phyloP scores from a whole-genome alignment of 1,140 invertebrate genomes.

The Calliopsis andreniformis region DNA sequence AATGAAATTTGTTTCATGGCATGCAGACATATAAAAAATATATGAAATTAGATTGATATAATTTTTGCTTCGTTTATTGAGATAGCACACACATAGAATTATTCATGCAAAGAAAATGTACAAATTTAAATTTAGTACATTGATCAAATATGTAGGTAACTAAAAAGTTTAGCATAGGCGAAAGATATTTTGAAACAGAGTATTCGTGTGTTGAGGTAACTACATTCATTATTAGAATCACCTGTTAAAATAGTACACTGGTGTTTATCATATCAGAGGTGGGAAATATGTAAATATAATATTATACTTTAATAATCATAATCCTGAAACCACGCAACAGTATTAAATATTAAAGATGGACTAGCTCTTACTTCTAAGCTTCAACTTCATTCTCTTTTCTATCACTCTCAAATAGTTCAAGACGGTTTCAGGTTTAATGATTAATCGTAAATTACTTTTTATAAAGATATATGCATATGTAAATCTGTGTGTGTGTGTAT shows the following conservation, averaged over 20 bases:
- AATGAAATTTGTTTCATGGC: background rate
- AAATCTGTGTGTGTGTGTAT: background rate
- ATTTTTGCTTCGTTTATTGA: background rate
- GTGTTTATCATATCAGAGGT: background rate
- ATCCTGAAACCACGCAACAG: slow-evolving; percentile 18
- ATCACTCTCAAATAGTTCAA: background rate
- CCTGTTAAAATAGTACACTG: background rate
- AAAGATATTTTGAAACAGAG: background rate
- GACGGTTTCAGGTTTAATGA: slow-evolving; percentile 31
- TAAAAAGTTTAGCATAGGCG: background rate
- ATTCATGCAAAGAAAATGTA: background rate
- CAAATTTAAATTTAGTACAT: background rate
- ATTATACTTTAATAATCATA: background rate
- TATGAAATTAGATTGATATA: background rate
- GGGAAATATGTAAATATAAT: too few species aligned
- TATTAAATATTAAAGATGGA: background rate
- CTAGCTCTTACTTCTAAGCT: background rate
- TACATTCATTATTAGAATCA: too few species aligned
- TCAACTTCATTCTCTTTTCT: background rate
- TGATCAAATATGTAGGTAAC: background rate
- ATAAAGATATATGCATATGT: background rate
- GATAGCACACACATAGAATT: background rate
- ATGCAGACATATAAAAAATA: background rate
- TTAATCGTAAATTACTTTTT: background rate
- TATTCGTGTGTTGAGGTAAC: background rate